A percentile compares a stretch with the other conserved stretches of the same genome.
Conservation (phyloP, 1,140 invertebrate species). For the Epicauta chinensis region DNA sequence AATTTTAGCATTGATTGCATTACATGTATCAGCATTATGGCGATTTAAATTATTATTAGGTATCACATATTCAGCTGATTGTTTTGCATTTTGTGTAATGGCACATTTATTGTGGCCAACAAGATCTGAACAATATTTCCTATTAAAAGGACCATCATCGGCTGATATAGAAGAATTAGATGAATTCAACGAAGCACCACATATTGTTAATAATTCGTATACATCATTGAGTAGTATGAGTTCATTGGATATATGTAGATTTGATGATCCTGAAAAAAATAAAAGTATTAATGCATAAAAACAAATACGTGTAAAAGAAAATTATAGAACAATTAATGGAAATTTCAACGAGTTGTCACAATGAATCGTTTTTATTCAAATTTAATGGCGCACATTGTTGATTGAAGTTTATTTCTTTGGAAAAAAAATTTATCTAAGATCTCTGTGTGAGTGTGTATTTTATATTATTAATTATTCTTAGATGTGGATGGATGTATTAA, state of each 20-base stretch:
- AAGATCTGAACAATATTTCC: conserved; percentile 81
- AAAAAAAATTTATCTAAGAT: too few species aligned
- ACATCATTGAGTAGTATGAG: conserved; percentile 37
- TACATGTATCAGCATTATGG: conserved; percentile 92
- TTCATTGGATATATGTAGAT: conserved; percentile 36
- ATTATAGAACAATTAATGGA: too few species aligned
- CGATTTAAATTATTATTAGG: conserved; percentile 89
- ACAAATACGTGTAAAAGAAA: too few species aligned
- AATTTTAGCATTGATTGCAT: conserved; percentile 85
- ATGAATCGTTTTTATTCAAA: too few species aligned
- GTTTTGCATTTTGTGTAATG: conserved; percentile 90
- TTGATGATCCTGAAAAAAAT: conserved; percentile 36
- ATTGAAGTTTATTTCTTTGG: too few species aligned
- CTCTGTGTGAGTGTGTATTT: too few species aligned
- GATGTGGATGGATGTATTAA: too few species aligned
- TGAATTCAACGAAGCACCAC: conserved; percentile 88
- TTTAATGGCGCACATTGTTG: too few species aligned
- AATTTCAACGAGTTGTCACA: too few species aligned
- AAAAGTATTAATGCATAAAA: conserved; percentile 29
- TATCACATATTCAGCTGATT: conserved; percentile 88
- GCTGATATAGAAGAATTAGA: conserved; percentile 78
- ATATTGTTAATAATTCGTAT: conserved; percentile 63
- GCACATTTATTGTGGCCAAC: conserved; percentile 91
- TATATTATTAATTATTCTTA: too few species aligned
- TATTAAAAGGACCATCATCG: conserved; percentile 58